Conservation (phyloP, 2,113 vertebrate genomes). For the Chitala chitala region DNA sequence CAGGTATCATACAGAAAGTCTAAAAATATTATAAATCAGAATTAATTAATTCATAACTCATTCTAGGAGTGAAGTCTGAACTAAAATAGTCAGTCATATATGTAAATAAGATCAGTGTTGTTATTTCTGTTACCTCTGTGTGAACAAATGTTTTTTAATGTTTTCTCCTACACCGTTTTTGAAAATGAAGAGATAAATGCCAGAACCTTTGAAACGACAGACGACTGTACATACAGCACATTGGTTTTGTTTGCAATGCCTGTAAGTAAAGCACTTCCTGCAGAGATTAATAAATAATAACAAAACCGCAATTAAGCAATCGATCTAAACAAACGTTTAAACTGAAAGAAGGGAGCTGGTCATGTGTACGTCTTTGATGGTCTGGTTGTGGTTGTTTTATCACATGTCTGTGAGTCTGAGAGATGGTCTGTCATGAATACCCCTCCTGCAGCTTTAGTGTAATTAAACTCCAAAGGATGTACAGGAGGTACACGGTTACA, state of each 20-base stretch:
- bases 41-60: too few species aligned
- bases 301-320: background rate
- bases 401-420: too few species aligned
- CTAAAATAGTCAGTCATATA: background rate
- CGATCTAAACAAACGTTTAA: background rate
- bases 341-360: background rate
- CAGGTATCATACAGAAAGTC: too few species aligned
- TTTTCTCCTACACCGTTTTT: background rate
- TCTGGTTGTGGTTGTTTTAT: too few species aligned
- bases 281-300: background rate
- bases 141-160: background rate
- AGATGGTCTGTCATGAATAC: background rate
- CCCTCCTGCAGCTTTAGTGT: background rate
- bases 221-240: background rate
- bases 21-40: too few species aligned
- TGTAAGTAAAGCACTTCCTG: background rate
- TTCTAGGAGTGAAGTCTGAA: background rate
- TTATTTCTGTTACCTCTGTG: background rate
- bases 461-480: constrained; percentile 4
- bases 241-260: background rate
- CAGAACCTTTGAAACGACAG: background rate
- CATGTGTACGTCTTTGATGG: too few species aligned
- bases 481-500: background rate
- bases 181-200: constrained; percentile 3
- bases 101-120: background rate